Evolutionary conservation across 2,113 vertebrate species (phyloP).

Genomic region (Origma solitaria): DNA sequence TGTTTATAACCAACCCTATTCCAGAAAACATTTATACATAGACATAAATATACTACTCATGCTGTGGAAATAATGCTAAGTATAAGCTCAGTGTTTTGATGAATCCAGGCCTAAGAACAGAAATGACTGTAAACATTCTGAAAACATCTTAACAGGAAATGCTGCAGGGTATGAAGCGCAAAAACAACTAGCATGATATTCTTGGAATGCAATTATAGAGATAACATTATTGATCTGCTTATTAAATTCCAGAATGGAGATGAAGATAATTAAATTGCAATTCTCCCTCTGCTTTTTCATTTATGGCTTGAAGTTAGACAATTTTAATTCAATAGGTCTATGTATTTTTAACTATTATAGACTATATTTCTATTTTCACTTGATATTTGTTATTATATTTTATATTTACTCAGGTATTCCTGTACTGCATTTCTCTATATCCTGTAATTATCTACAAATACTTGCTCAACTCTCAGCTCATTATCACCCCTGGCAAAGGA

Average conservation of each 20-base stretch:
- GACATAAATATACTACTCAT: constrained; percentile 26
- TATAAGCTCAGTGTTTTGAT: constrained; percentile 45
- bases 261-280: neutral
- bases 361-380: neutral
- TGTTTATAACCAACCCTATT: constrained; percentile 7
- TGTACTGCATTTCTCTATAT: neutral
- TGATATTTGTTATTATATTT: neutral
- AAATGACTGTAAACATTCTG: constrained; percentile 43
- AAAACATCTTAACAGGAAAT: constrained; percentile 38
- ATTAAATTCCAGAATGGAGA: neutral
- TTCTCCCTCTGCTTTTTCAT: neutral
- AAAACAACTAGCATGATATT: constrained; percentile 20
- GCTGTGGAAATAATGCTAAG: constrained; percentile 40
- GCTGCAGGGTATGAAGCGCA: constrained; percentile 23
- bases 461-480: neutral
- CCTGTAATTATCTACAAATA: neutral
- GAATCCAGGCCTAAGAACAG: constrained; percentile 39
- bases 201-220: constrained; percentile 11
- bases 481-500: neutral
- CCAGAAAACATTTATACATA: constrained; percentile 37
- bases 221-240: constrained; percentile 13
- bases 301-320: neutral
- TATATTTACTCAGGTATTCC: neutral
- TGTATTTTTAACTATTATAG: neutral
- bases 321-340: neutral